Evolutionary conservation across 2,888 invertebrate species (phyloP), one percentile per base, ranked within the genome.

Genomic region (Campopleginae sp.): DNA sequence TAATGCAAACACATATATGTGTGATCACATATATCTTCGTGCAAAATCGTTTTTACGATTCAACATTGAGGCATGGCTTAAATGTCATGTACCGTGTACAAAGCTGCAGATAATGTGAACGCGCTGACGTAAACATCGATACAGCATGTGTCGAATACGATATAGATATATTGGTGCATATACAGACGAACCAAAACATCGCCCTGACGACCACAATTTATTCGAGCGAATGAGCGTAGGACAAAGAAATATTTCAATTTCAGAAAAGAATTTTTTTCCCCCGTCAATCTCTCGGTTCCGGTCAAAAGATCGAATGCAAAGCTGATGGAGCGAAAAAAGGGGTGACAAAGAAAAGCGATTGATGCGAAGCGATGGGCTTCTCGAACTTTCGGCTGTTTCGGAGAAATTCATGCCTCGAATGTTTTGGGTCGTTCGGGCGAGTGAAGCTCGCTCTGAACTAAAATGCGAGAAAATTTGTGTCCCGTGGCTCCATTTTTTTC

Each of bases 81-180:
- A 61, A 74, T 74, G 74, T 72, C 72, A 58, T 14, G 38, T 54
- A 72, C 61, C 27, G 58, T 74, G 74, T 27, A 61, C 23, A 14
- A 27, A 72, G 72, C 54, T 42, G 38, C 23, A 74, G n/a, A 61
- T 44, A 61, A 58, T 44, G 61, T 44, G 44, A 14, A 51, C 44
- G 27, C 27, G 74, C 44, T 74, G 74, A 74, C 74, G 74, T 74
- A 74, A 74, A 74, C 74, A 61, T 58, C 74, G 58, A 58, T 44
- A 68, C 68, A 68, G 23, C 66, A 19, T 38, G 54, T 61, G 58
- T 23, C 14, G 17, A 61, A 23, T 6, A 14, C 14, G 17, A 61
- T 44, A 58, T 51, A 74, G 14, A 58, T 54, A 38, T 54, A 38
- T 27, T 14, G n/a, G 3, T 38, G 12, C 4, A 54, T 54, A 6